Evolutionary conservation across 2,113 vertebrate species (phyloP).

Genomic region (Zosterops japonicus): DNA sequence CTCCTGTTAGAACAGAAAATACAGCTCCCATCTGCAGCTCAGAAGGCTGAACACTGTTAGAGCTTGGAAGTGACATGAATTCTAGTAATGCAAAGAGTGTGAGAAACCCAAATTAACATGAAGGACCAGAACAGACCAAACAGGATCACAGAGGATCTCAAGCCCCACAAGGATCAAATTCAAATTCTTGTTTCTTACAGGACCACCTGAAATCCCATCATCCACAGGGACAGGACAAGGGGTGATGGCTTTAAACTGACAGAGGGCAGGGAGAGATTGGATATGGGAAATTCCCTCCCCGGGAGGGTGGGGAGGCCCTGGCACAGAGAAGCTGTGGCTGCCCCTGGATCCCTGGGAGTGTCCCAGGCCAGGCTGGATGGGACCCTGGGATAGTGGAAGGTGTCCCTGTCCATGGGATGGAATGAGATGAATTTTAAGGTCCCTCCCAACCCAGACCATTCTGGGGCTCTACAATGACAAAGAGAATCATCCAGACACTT

Average conservation of each 20-base stretch:
- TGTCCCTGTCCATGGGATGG: neutral
- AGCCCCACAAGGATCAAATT: neutral
- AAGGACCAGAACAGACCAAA: neutral
- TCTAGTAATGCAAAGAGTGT: neutral
- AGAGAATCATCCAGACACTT: neutral
- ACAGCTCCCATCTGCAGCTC: neutral
- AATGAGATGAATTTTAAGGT: neutral
- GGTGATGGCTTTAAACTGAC: neutral
- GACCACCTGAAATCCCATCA: neutral
- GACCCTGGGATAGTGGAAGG: neutral
- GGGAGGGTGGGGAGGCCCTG: rapidly evolving
- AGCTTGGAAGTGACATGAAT: neutral
- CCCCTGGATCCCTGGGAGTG: neutral
- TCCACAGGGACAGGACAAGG: neutral
- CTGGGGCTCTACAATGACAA: neutral
- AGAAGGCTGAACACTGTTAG: neutral
- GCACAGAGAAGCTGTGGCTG: neutral
- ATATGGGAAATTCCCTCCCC: neutral
- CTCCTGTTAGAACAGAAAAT: neutral
- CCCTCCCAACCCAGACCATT: neutral
- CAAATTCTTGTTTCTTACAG: neutral
- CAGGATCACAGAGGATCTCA: rapidly evolving
- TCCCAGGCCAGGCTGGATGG: rapidly evolving
- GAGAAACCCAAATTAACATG: neutral
- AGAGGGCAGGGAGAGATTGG: neutral